Base-by-base conservation (phyloP, 2,113 vertebrate species). In the Shinisaurus crocodilurus region DNA sequence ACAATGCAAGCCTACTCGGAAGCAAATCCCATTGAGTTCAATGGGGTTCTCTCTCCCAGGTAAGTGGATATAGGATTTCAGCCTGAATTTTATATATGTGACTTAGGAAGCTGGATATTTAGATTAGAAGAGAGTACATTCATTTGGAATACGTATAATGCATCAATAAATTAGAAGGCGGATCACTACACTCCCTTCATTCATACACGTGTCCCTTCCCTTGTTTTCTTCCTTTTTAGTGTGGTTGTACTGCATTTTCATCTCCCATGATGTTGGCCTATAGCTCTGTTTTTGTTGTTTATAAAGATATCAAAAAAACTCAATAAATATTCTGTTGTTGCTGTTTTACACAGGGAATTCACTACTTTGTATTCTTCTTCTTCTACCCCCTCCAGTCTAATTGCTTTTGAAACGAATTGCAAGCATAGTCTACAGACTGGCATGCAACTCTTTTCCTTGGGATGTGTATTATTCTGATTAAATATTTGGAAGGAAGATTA, bases 401-500 rank as follows among this genome's bases (percentile, higher is more conserved):
- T 83, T 74, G 7, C 0, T 91, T 95, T 96, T 92, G 87, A 76
- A 88, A 90, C 40, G 74, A 80, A 60, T 82, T 88, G 29, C 85
- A 94, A 88, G 72, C 25, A 40, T 4, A 32, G 77, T 92, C 63
- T 82, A 72, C 13, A 72, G 88, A 92, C 63, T 94, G 20, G 4
- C 91, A 1, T 85, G 40, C 67, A 85, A 91, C 40, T 89, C 40
- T 85, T 94, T 92, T 93, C n/a, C 87, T 81, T 63, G 92, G 89
- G 84, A 91, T n/a, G 86, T 20, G 50, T 34, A 82, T 94, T 93
- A 93, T 94, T 94, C 89, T 95, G 92, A 95, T 96, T 93, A 95
- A 95, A 92, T 93, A 88, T 89, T 89, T 94, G 74, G 94, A 95
- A 94, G 93, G 93, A 93, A 91, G 85, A 90, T 92, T 43, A 84